Evolutionary conservation across 1,140 invertebrate species (phyloP).

Genomic region (Drosophila nikananu): DNA sequence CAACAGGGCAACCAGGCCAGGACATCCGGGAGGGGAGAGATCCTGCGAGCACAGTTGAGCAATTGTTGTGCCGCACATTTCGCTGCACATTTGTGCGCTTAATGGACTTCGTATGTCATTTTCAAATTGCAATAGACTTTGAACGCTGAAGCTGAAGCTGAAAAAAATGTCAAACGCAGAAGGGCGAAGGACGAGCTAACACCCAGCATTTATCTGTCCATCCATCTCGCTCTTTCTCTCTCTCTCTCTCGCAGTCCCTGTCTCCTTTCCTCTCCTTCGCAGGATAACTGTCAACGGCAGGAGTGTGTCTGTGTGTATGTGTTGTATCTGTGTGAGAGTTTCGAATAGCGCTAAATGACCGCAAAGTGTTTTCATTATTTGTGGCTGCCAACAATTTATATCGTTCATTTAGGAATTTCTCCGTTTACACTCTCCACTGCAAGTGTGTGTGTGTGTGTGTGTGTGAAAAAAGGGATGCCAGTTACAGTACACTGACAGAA

Average conservation of each 20-base stretch:
- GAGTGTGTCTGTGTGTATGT: constrained; percentile 17
- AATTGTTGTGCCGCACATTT: constrained; percentile 57
- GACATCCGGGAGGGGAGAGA: constrained; percentile 3
- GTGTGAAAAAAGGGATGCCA: constrained; percentile 41
- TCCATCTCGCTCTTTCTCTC: constrained; percentile 24
- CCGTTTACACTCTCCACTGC: constrained; percentile 58
- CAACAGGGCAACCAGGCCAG: constrained; percentile 2
- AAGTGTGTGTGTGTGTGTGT: constrained; percentile 16
- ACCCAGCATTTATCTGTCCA: constrained; percentile 52
- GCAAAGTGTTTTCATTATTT: constrained; percentile 84
- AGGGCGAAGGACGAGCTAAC: constrained; percentile 26
- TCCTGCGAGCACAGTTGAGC: constrained; percentile 25
- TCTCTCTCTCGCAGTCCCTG: not conserved
- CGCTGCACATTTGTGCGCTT: constrained; percentile 72
- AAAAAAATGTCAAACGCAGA: constrained; percentile 76
- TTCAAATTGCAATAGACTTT: constrained; percentile 83
- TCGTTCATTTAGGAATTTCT: constrained; percentile 83
- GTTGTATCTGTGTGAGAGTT: constrained; percentile 38
- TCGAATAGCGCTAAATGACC: constrained; percentile 84
- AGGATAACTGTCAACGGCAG: constrained; percentile 66
- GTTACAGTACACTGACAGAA: constrained; percentile 24
- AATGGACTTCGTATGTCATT: constrained; percentile 84
- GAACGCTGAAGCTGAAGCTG: constrained; percentile 52
- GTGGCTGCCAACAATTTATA: constrained; percentile 84
- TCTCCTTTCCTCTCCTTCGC: constrained; percentile 2